Evolutionary conservation across 1,140 invertebrate genomes (phyloP).

Genomic region (Penaeus indicus): DNA sequence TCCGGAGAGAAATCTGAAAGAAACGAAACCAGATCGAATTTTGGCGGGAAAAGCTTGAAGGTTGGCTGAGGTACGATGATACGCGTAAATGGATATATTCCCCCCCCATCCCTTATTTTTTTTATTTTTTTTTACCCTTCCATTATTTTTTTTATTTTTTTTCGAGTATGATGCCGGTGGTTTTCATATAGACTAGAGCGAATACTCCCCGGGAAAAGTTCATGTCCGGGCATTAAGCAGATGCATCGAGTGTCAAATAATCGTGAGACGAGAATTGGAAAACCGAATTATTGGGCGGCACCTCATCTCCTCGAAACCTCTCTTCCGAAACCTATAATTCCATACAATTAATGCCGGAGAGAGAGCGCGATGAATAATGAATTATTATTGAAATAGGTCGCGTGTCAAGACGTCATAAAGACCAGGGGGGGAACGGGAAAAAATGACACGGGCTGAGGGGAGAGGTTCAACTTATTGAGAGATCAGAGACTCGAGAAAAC

Average conservation of each 20-base stretch:
- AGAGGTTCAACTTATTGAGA: background rate
- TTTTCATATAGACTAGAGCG: too few species aligned
- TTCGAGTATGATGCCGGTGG: too few species aligned
- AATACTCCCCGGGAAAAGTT: too few species aligned
- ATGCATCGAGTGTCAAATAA: too few species aligned
- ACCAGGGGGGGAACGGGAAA: background rate
- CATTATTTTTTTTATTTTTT: too few species aligned
- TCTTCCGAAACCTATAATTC: background rate
- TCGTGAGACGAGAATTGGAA: too few species aligned
- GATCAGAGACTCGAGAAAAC: background rate
- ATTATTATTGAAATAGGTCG: constrained; percentile 42
- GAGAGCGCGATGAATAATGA: constrained; percentile 49
- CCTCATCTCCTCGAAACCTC: too few species aligned
- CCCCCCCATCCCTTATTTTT: too few species aligned
- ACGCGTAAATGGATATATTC: too few species aligned
- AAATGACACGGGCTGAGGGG: background rate
- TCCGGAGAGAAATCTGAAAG: background rate
- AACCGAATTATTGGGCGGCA: too few species aligned
- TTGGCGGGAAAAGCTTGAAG: constrained; percentile 9
- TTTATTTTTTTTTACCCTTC: too few species aligned
- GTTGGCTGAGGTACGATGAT: background rate
- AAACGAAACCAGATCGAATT: constrained; percentile 38
- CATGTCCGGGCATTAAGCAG: too few species aligned
- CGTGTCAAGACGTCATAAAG: constrained; percentile 33
- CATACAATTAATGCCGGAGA: constrained; percentile 25